Evolutionary conservation across 1,140 invertebrate species (phyloP).

Genomic region (Lamellibrachia luymesi): DNA sequence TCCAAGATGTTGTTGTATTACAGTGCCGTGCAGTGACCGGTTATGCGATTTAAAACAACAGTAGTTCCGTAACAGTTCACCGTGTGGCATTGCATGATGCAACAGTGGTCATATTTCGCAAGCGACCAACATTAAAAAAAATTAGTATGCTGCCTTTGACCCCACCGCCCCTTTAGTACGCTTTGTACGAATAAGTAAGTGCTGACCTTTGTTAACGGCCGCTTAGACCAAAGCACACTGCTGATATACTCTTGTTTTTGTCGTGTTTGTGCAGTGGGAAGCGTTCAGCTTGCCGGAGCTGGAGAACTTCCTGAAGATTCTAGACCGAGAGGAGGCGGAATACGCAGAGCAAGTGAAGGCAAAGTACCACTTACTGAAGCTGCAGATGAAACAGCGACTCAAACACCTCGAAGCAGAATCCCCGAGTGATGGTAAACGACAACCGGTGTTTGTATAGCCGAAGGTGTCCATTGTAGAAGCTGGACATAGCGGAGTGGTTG

Average conservation of each 20-base stretch:
- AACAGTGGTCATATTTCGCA: too few species aligned
- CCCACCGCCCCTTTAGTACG: too few species aligned
- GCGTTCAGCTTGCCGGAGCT: slow-evolving; percentile 65
- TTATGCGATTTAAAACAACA: too few species aligned
- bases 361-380: slow-evolving; percentile 58
- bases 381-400: slow-evolving; percentile 26
- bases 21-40: too few species aligned
- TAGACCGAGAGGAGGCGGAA: slow-evolving; percentile 64
- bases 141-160: too few species aligned
- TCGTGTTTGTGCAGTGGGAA: slow-evolving; percentile 35
- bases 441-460: slow-evolving; percentile 12
- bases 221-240: too few species aligned
- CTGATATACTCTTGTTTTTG: neutral
- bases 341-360: slow-evolving; percentile 60
- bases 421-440: slow-evolving; percentile 5
- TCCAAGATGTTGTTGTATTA: too few species aligned
- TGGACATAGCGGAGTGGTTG: neutral
- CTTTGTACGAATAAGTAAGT: too few species aligned
- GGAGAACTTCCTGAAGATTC: slow-evolving; percentile 63
- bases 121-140: too few species aligned
- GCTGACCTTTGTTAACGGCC: too few species aligned
- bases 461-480: neutral
- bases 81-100: too few species aligned
- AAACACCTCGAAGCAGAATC: slow-evolving; percentile 11
- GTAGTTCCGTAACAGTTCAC: too few species aligned